A percentile compares a stretch with the other conserved stretches of the same genome.
phyloP scores from a whole-genome alignment of 2,888 invertebrate species.

The Drosophila monieri region DNA sequence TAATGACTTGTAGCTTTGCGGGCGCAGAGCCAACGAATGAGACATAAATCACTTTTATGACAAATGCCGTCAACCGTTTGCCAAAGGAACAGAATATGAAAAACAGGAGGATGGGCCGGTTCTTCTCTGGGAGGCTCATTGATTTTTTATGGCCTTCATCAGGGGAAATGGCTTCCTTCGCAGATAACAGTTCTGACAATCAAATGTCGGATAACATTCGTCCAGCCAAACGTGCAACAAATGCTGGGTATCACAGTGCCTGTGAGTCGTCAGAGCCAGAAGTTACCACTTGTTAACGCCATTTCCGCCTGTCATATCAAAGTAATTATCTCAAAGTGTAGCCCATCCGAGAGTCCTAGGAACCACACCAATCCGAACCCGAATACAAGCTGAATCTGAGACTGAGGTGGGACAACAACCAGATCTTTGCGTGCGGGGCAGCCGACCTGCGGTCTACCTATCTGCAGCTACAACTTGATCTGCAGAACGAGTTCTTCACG shows the following conservation, averaged over 20 bases:
- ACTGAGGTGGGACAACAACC: constrained; percentile 14
- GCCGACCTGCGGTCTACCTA: constrained; percentile 25
- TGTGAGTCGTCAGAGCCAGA: constrained; percentile 36
- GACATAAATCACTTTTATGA: constrained; percentile 71
- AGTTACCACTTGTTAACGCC: constrained; percentile 74
- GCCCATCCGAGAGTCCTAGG: constrained; percentile 49
- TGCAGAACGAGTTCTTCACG: constrained; percentile 70
- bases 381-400: constrained; percentile 8
- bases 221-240: constrained; percentile 48
- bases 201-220: constrained; percentile 67
- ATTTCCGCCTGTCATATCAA: constrained; percentile 82
- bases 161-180: constrained; percentile 37
- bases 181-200: constrained; percentile 53
- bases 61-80: constrained; percentile 55
- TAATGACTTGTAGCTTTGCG: constrained; percentile 67
- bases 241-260: constrained; percentile 35
- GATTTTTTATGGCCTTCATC: constrained; percentile 43
- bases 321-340: constrained; percentile 78
- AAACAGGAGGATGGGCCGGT: constrained; percentile 4
- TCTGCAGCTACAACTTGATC: constrained; percentile 62
- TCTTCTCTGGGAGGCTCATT: constrained; percentile 14
- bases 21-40: constrained; percentile 37
- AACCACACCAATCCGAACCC: constrained; percentile 29
- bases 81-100: not conserved
- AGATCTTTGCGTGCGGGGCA: constrained; percentile 57